Evolutionary conservation across 2,888 invertebrate species (phyloP).

Genomic region (Cheiracanthium punctorium): DNA sequence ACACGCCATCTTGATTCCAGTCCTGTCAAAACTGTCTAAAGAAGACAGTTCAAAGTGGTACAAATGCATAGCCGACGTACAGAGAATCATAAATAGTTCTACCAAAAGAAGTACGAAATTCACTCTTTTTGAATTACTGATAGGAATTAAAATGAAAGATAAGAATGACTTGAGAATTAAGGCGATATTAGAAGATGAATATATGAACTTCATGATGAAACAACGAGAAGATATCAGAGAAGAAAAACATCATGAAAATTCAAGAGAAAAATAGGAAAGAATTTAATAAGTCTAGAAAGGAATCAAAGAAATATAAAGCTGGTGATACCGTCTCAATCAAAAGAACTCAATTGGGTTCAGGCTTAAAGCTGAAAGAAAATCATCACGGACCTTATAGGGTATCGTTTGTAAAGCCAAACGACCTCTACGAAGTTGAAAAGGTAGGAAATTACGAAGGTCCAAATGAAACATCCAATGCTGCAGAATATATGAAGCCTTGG

Average conservation of each 20-base stretch:
- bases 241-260: too few relatives aligned
- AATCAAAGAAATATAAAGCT: too few relatives aligned
- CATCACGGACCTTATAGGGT: not conserved
- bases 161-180: constrained; percentile 5
- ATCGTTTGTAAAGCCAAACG: not conserved
- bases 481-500: too few relatives aligned
- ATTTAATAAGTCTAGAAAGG: too few relatives aligned
- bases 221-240: too few relatives aligned
- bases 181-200: not conserved
- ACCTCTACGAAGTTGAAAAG: not conserved
- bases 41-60: constrained; percentile 26
- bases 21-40: constrained; percentile 12
- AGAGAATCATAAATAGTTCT: constrained; percentile 15
- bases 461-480: too few relatives aligned
- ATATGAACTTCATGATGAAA: not conserved
- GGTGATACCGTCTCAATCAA: too few relatives aligned
- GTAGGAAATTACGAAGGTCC: too few relatives aligned
- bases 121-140: constrained; percentile 26
- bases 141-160: constrained; percentile 20
- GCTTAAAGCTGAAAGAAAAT: not conserved
- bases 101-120: not conserved
- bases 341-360: too few relatives aligned
- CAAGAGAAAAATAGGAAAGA: too few relatives aligned
- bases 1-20: not conserved
- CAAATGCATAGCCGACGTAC: constrained; percentile 1